These are phyloP conservation scores for Incurvaria masculella DNA, from an alignment of 2,888 invertebrate genomes.

Conservation along the genomic window DNA sequence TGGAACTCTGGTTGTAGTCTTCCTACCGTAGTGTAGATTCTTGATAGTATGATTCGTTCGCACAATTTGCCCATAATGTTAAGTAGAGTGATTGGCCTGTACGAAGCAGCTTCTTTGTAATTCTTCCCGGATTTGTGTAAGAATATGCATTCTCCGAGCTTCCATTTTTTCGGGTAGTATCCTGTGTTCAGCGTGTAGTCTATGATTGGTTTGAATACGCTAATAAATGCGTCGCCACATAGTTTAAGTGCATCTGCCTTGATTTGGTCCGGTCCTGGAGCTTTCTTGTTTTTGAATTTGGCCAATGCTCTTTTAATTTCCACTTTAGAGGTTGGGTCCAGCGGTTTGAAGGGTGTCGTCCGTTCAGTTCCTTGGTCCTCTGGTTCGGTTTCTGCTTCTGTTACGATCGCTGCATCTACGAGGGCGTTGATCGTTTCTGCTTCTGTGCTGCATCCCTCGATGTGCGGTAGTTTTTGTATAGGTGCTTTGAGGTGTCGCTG, in stretches of 20 bases:
- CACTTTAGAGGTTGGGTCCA: constrained; percentile 4
- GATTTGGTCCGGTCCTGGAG: constrained; percentile 9
- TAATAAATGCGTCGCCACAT: constrained; percentile 6
- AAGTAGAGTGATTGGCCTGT: constrained; percentile 5
- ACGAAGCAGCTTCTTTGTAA: too few species aligned
- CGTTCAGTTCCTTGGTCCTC: constrained; percentile 1
- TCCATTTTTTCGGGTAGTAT: constrained; percentile 1
- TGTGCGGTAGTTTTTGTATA: neutral
- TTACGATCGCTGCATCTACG: constrained; percentile 6
- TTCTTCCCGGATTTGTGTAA: too few species aligned
- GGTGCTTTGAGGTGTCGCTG: constrained; percentile 1
- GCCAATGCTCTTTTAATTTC: constrained; percentile 3
- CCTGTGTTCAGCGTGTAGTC: neutral
- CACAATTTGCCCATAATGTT: constrained; percentile 11
- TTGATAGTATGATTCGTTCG: constrained; percentile 7
- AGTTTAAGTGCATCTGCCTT: constrained; percentile 10
- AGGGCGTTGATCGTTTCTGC: constrained; percentile 5
- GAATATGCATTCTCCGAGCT: neutral
- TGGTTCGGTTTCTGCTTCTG: constrained; percentile 1
- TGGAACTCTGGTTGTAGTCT: constrained; percentile 9
- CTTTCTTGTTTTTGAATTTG: constrained; percentile 9
- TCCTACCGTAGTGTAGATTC: constrained; percentile 1
- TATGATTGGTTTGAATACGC: neutral
- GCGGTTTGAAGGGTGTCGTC: constrained; percentile 6
- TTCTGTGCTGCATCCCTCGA: constrained; percentile 4